Base-by-base conservation (phyloP, 1,140 invertebrate genomes). In the Panulirus ornatus region DNA sequence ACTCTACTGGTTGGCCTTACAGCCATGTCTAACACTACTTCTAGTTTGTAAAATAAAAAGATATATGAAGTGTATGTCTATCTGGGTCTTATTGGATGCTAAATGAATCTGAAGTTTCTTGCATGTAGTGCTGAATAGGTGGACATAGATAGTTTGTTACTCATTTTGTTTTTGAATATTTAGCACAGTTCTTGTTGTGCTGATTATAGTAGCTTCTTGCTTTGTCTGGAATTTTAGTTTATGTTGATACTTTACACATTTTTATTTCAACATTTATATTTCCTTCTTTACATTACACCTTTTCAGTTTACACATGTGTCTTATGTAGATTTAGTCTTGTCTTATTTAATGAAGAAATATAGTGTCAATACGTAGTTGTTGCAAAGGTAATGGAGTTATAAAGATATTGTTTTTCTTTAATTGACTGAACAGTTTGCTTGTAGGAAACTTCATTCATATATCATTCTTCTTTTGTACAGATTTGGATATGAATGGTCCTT, bases 391-490 rank as follows among this genome's bases (percentile, higher is more conserved):
- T 76, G 44, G 44, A 47, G 44, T 47, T 6, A n/a, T n/a, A n/a
- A n/a, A n/a, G n/a, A n/a, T n/a, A n/a, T n/a, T 9, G 44, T 8
- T 47, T 8, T 9, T 47, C 16, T 47, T 16, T 47, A 47, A 9
- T 9, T 78, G 11, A 0, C n/a, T 76, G 9, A 6, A 36, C 70
- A 47, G 42, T 79, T 51, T 47, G n/a, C 36, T 1, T 79, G 76
- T 79, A 51, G n/a, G 51, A 79, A 79, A 44, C 76, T 47, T 79
- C 76, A 79, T 51, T 79, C 44, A 51, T 79, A 11, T 51, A 54
- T 79, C 76, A 79, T 79, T 79, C 42, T 79, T 30, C 44, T 79
- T 79, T 79, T 79, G 42, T 79, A 79, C 76, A 51, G 42, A 27
- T 40, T 47, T 79, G 42, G 44, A 79, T 27, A 36, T 36, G 73